These are phyloP conservation scores for Sphyrna mokarran DNA, from an alignment of 2,113 vertebrate species.

Conservation along the genomic window DNA sequence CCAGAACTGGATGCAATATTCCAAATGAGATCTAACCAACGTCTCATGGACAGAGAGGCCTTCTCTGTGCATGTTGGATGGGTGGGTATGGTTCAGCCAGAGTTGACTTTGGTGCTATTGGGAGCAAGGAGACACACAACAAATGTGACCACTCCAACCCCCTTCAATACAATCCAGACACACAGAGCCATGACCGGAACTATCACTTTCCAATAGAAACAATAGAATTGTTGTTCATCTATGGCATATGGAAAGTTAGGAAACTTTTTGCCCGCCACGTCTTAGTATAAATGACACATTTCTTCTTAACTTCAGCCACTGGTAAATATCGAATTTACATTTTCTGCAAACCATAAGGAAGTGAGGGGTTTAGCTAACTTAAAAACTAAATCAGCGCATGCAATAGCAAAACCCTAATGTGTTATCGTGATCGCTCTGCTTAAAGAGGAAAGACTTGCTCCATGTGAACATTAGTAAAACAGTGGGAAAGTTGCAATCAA, in stretches of 20 bases:
- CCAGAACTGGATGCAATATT: no score
- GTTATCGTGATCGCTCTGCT: neutral
- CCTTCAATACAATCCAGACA: no score
- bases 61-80: neutral
- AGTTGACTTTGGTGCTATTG: neutral
- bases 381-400: neutral
- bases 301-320: neutral
- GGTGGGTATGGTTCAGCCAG: neutral
- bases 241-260: neutral
- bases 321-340: neutral
- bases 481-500: neutral
- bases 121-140: no score
- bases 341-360: neutral
- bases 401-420: neutral
- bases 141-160: no score
- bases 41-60: no score
- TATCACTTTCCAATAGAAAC: neutral
- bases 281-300: neutral
- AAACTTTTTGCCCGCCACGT: neutral
- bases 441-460: neutral
- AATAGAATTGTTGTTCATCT: neutral
- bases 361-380: neutral
- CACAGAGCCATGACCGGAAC: neutral
- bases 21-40: no score
- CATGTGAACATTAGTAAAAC: neutral